Evolutionary conservation across 2,113 vertebrate species (phyloP).

Genomic region (Triplophysa tibetana): DNA sequence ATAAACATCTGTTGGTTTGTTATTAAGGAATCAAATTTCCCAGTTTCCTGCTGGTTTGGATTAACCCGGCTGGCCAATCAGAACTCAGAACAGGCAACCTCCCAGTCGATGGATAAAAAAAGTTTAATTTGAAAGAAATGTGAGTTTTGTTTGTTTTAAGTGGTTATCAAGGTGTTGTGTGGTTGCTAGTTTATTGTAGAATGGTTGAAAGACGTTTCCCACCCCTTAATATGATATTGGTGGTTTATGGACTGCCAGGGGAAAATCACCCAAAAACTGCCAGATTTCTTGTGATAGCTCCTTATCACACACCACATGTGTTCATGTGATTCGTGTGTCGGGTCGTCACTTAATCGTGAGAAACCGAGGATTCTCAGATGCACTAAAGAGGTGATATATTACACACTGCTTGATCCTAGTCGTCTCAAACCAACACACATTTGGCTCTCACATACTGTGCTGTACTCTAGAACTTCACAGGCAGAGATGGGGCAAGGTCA

Average conservation of each 20-base stretch:
- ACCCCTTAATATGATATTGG: too few relatives aligned
- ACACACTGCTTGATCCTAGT: slow-evolving; percentile 50
- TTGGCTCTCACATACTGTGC: slow-evolving; percentile 32
- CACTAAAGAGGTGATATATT: slow-evolving; percentile 60
- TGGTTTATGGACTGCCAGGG: too few relatives aligned
- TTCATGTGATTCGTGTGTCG: slow-evolving; percentile 2
- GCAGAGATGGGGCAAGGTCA: slow-evolving; percentile 41
- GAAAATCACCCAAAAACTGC: too few relatives aligned
- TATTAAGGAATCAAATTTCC: neutral
- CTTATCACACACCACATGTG: too few relatives aligned
- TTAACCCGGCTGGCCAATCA: neutral
- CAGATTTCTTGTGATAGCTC: too few relatives aligned
- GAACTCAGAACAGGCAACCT: neutral
- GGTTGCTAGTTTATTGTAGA: too few relatives aligned
- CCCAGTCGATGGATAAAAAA: neutral
- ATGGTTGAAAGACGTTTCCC: too few relatives aligned
- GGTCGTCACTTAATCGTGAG: slow-evolving; percentile 59
- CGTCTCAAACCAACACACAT: slow-evolving; percentile 42
- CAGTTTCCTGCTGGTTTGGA: slow-evolving; percentile 4
- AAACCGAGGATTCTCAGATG: slow-evolving; percentile 57
- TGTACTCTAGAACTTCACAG: slow-evolving; percentile 34
- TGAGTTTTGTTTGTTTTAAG: neutral
- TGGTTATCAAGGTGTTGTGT: too few relatives aligned
- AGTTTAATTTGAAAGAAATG: neutral
- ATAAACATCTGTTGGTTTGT: slow-evolving; percentile 11